Base-by-base conservation (phyloP, 2,797 vertebrate genomes). In the Phoeniculus purpureus region DNA sequence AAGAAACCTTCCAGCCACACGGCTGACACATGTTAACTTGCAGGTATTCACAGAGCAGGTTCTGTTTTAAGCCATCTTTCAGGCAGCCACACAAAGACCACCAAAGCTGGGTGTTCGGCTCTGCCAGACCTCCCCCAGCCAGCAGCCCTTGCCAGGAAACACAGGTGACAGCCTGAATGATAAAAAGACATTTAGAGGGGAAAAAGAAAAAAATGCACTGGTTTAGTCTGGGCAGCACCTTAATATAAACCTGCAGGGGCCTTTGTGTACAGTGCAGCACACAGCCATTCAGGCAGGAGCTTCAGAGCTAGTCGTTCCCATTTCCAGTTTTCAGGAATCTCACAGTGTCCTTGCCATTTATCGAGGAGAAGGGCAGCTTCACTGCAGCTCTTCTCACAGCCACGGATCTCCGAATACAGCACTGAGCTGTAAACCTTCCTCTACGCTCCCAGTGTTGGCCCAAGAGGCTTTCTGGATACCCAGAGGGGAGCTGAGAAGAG, bases 81-180 rank as follows among this genome's bases (percentile, higher is more conserved):
- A 89, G 80, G 91, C 95, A 95, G 96, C 92, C 85, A 78, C 90
- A 94, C 89, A 96, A 95, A 94, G 96, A 94, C 93, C 95, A 96
- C 94, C 94, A 96, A 95, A 93, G 86, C 85, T 81, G 94, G 96
- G 94, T 81, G 90, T 92, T 95, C 92, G 87, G 94, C 90, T 95
- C 85, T 96, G 95, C 95, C 95, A 96, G 96, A 94, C 94, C 94
- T 94, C 96, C 93, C 95, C 92, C 91, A 97, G 93, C 84, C 91
- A 87, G 90, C 84, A 94, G 92, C 65, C 80, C 89, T 93, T 96
- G 96, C 95, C 95, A 96, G 95, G 94, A 95, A 96, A 96, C 93
- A 94, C 94, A 97, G 95, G 96, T 97, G 96, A 97, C 96, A 96
- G 96, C 91, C 88, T 96, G 96, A 96, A 96, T 96, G 95, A 97